A percentile compares a stretch with the other conserved stretches of the same genome.
Evolutionary conservation across 2,888 invertebrate species (phyloP).

Genomic region (Geophilus truncorum): DNA sequence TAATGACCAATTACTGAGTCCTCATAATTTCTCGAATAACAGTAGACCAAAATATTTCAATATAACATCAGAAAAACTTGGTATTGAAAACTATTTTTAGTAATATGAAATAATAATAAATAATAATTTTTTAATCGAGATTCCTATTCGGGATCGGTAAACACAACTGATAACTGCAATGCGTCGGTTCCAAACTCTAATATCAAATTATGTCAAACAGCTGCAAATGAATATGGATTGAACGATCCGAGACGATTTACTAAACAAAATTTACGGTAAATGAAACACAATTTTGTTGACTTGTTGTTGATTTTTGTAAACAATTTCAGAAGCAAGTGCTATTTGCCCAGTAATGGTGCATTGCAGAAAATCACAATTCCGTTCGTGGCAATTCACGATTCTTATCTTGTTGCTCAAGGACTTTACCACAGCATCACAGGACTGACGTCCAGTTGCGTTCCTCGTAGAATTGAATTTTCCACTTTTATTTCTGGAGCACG

Average conservation of each 20-base stretch:
- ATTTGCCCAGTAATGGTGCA: no score
- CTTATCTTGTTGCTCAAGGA: neutral
- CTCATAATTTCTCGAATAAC: neutral
- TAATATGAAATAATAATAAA: no score
- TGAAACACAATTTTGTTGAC: no score
- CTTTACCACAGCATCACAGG: neutral
- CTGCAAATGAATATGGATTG: neutral
- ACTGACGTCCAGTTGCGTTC: neutral
- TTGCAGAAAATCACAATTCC: no score
- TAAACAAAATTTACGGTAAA: neutral
- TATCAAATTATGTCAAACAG: neutral
- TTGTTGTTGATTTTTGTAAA: no score
- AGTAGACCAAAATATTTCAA: neutral
- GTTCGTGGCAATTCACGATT: neutral
- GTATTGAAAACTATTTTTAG: no score
- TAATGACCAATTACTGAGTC: no score
- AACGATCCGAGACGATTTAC: neutral
- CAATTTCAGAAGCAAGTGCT: no score
- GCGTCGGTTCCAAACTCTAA: no score
- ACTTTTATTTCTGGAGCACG: neutral
- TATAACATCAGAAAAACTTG: neutral
- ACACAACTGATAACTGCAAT: no score
- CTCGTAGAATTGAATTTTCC: neutral
- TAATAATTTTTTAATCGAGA: no score
- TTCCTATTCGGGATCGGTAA: no score